Percentiles rank a stretch among this genome's conserved stretches.
phyloP scores from a whole-genome alignment of 2,113 vertebrate genomes.

The Melanerpes aurifrons region DNA sequence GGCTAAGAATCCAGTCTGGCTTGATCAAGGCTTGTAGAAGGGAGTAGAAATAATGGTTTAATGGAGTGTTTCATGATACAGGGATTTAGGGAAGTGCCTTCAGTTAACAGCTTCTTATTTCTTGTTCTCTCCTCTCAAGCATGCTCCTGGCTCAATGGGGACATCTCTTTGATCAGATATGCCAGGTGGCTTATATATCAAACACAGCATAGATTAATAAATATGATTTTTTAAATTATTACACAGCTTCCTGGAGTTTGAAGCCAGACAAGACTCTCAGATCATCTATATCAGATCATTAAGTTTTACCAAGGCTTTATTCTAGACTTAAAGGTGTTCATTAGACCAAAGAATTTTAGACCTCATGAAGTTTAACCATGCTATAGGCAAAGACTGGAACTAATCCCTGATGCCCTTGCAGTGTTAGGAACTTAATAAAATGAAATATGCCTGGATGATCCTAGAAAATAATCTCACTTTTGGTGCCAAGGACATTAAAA shows the following conservation, averaged over 20 bases:
- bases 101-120: conserved; percentile 41
- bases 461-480: neutral
- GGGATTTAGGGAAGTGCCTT: conserved; percentile 15
- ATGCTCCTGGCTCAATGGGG: neutral
- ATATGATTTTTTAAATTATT: conserved; percentile 53
- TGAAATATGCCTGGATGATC: conserved; percentile 29
- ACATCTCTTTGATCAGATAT: conserved; percentile 46
- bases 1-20: neutral
- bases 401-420: conserved; percentile 20
- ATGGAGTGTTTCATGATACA: neutral
- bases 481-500: neutral
- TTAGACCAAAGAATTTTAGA: conserved; percentile 41
- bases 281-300: conserved; percentile 17
- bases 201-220: conserved; percentile 38
- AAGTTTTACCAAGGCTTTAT: conserved; percentile 36
- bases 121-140: conserved; percentile 16
- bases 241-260: conserved; percentile 24
- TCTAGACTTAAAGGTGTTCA: conserved; percentile 57
- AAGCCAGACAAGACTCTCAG: conserved; percentile 22
- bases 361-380: conserved; percentile 28
- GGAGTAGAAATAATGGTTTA: conserved; percentile 19
- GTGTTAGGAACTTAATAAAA: conserved; percentile 45
- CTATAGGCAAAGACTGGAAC: conserved; percentile 46
- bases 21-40: neutral
- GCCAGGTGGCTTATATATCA: conserved; percentile 29